These are phyloP conservation scores for Dynastes hyllus DNA, from an alignment of 2,888 invertebrate genomes.

Conservation along the genomic window DNA sequence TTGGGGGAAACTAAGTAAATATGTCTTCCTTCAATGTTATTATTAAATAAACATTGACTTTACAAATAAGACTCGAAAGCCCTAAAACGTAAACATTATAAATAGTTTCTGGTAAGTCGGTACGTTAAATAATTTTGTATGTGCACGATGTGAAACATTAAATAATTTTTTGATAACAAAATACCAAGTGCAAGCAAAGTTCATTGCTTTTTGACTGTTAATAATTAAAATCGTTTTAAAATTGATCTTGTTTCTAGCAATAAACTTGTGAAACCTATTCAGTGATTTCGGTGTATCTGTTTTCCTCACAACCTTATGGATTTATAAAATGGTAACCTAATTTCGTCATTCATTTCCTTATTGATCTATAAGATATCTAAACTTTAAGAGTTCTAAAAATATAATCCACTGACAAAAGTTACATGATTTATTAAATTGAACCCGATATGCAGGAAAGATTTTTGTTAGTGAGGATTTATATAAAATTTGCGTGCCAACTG, in stretches of 20 bases:
- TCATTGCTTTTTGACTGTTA: neutral
- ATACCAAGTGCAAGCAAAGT: neutral
- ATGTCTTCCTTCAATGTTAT: slow-evolving; percentile 8
- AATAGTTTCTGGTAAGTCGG: slow-evolving; percentile 17
- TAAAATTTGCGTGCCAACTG: neutral
- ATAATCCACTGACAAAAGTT: too few species aligned
- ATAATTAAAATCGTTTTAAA: neutral
- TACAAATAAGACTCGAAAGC: slow-evolving; percentile 20
- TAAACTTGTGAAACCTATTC: too few species aligned
- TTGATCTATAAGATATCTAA: too few species aligned
- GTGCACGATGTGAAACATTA: neutral
- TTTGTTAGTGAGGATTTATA: neutral
- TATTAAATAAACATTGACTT: slow-evolving; percentile 26
- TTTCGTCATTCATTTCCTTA: too few species aligned
- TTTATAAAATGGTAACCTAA: too few species aligned
- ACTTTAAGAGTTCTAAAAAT: too few species aligned
- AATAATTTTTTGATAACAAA: neutral
- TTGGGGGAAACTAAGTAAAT: slow-evolving; percentile 20
- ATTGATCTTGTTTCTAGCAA: too few species aligned
- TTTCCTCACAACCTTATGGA: too few species aligned
- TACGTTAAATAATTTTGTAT: neutral
- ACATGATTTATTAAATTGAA: too few species aligned
- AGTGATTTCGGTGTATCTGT: too few species aligned
- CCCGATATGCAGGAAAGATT: too few species aligned
- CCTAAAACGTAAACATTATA: slow-evolving; percentile 11